Base-by-base conservation (phyloP, 1,140 invertebrate genomes). In the Drosophila sucinea region DNA sequence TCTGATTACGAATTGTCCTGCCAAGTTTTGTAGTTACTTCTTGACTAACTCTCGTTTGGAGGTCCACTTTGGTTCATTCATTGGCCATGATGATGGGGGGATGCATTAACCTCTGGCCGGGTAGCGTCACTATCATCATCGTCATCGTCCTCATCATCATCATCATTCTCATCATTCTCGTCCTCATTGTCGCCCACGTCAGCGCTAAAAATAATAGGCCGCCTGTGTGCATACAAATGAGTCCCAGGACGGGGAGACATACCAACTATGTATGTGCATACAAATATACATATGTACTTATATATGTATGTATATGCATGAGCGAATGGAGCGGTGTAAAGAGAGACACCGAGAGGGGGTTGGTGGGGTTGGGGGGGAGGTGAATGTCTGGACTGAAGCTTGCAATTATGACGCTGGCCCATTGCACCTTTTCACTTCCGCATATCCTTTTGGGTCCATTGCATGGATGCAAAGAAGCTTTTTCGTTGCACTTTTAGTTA, bases 161-260 rank as follows among this genome's bases (percentile, higher is more conserved):
- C 40, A 60, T 23, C 56, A 30, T 61, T 57, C 47, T 38, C 63
- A 30, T 64, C 30, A 51, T 25, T 23, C 7, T 51, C 44, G 10
- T 25, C 56, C 41, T 33, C 44, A 57, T n/a, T 64, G 63, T 67
- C 78, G 81, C 77, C 73, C 81, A 73, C 73, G 73, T 77, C 73
- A 80, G 69, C 78, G 67, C 82, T 86, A 85, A 86, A 86, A 86
- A 87, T 86, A 86, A 86, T 86, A 86, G 83, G 83, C 83, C 83
- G 83, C 83, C 72, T 76, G 83, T 87, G 83, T 87, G 83, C 83
- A 86, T 86, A 82, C 76, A 87, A 86, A 86, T 86, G 83, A 87
- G 83, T 86, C 79, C 83, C 83, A 35, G 35, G 63, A 56, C 76
- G 38, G 27, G 10, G 64, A 44, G 44, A 85, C 82, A 62, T 86